These are phyloP conservation scores for Belonocnema kinseyi DNA, from an alignment of 1,140 invertebrate genomes.

Conservation along the genomic window DNA sequence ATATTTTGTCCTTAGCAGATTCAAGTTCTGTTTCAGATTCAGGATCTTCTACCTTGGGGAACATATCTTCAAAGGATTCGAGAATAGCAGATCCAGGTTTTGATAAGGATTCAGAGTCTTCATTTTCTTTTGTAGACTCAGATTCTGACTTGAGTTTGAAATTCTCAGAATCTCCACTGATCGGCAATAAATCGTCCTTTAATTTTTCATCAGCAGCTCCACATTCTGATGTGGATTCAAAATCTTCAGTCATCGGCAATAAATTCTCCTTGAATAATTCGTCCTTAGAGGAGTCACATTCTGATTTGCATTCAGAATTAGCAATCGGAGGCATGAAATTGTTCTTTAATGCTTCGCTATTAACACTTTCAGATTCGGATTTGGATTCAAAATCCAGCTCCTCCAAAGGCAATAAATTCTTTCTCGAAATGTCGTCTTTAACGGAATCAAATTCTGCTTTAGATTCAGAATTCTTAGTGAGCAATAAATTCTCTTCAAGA, in stretches of 20 bases:
- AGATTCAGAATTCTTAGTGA: not conserved
- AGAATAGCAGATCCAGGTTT: not conserved
- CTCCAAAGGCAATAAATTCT: too few relatives aligned
- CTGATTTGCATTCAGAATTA: not conserved
- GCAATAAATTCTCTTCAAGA: not conserved
- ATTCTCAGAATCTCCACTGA: too few relatives aligned
- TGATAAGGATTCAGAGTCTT: not conserved
- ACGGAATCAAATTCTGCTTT: not conserved
- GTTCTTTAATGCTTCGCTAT: not conserved
- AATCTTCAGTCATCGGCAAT: not conserved
- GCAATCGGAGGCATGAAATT: not conserved
- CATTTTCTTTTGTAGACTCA: not conserved
- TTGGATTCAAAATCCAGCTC: not conserved
- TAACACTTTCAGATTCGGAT: not conserved
- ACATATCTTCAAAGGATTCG: not conserved
- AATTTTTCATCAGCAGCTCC: too few relatives aligned
- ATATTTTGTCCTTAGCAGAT: not conserved
- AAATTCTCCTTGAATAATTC: not conserved
- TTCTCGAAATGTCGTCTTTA: too few relatives aligned
- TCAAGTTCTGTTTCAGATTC: not conserved
- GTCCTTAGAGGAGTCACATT: not conserved
- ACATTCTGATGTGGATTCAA: too few relatives aligned
- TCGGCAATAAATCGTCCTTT: too few relatives aligned
- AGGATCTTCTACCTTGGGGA: not conserved
- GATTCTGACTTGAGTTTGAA: too few relatives aligned